Conservation (phyloP, 2,888 invertebrate species). For the Trichopria drosophilae region DNA sequence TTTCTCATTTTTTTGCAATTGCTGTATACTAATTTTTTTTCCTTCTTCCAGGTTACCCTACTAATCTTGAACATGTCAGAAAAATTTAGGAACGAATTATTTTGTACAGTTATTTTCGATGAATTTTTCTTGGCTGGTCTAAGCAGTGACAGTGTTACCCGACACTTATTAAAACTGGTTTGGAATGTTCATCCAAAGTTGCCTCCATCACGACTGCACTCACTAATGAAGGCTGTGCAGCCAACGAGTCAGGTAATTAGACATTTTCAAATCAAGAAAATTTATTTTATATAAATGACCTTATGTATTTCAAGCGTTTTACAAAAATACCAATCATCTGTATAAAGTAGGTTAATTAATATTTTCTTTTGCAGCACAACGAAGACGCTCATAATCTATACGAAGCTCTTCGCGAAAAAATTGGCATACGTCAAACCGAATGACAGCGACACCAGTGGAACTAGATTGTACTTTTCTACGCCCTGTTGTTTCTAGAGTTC, state of each 20-base stretch:
- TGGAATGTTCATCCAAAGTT: constrained; percentile 90
- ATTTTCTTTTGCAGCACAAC: constrained; percentile 65
- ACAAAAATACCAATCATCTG: too few relatives aligned
- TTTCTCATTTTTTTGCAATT: background rate
- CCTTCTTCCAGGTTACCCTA: constrained; percentile 67
- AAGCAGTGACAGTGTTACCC: constrained; percentile 85
- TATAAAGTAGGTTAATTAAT: too few relatives aligned
- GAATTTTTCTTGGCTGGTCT: constrained; percentile 92
- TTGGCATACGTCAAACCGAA: constrained; percentile 64
- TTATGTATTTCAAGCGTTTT: too few relatives aligned
- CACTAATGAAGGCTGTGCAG: constrained; percentile 79
- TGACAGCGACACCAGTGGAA: constrained; percentile 66
- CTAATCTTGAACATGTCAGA: constrained; percentile 83
- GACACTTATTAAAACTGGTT: constrained; percentile 85
- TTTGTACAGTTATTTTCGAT: constrained; percentile 93
- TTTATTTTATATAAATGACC: too few relatives aligned
- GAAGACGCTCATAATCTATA: constrained; percentile 82
- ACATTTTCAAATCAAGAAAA: too few relatives aligned
- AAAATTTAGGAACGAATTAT: constrained; percentile 91
- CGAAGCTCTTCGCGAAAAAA: constrained; percentile 76
- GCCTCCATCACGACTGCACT: constrained; percentile 76
- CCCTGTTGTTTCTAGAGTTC: too few relatives aligned
- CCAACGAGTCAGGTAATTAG: constrained; percentile 59
- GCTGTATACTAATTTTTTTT: constrained; percentile 8
- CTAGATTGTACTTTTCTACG: constrained; percentile 77